A percentile compares a stretch with the other conserved stretches of the same genome.
phyloP scores from a whole-genome alignment of 37 sponge, comb jelly and placozoan genomes.

The Halichondria panicea region DNA sequence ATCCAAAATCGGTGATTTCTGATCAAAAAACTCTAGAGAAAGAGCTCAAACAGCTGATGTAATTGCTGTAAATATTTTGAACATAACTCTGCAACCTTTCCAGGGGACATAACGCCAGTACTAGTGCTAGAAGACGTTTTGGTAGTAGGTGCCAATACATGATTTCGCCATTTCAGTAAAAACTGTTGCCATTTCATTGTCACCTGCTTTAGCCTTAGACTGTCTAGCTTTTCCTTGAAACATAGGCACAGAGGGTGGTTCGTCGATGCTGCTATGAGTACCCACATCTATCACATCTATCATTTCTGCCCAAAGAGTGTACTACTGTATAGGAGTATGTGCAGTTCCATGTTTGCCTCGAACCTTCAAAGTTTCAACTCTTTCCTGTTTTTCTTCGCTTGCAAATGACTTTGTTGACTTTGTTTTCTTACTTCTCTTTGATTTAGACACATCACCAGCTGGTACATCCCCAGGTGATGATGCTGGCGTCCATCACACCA shows the following conservation, averaged over 20 bases:
- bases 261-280: no score
- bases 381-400: no score
- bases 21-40: background rate
- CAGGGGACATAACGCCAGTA: background rate
- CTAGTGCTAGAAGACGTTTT: background rate
- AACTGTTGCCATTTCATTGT: background rate
- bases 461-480: no score
- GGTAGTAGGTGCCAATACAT: background rate
- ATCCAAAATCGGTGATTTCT: background rate
- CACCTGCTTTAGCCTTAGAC: background rate
- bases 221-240: background rate
- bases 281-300: no score
- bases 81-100: background rate
- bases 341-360: no score
- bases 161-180: background rate
- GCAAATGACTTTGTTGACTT: no score
- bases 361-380: no score
- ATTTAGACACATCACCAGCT: no score
- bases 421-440: no score
- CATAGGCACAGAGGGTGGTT: background rate
- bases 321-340: no score
- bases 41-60: background rate
- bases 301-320: no score
- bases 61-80: conserved; percentile 1
- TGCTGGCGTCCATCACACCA: no score